phyloP scores from a whole-genome alignment of 2,113 vertebrate genomes.

The Callipepla squamata region DNA sequence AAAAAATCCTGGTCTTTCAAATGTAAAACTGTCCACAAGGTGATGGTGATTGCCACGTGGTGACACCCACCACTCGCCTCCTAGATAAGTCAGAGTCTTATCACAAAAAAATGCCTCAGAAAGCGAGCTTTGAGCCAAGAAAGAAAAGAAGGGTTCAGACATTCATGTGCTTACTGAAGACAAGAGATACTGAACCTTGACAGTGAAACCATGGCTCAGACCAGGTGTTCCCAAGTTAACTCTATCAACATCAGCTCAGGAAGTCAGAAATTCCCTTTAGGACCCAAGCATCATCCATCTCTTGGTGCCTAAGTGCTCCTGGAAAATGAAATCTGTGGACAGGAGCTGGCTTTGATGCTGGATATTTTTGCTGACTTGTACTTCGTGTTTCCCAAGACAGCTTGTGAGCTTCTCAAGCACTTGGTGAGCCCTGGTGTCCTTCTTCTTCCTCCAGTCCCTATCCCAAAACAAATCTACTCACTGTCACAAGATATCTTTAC shows the following conservation, averaged over 20 bases:
- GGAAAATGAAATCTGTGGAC: not conserved
- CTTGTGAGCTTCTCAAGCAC: accelerated
- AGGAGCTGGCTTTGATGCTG: not conserved
- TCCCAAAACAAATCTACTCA: not conserved
- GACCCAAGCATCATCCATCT: not conserved
- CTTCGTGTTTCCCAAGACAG: not conserved
- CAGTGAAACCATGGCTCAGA: not conserved
- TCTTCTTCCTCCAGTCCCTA: not conserved
- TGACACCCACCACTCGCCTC: too few relatives aligned
- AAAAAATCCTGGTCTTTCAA: too few relatives aligned
- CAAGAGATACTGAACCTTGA: not conserved
- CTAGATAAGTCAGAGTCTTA: too few relatives aligned
- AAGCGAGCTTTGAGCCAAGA: too few relatives aligned
- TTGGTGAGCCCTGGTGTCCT: accelerated
- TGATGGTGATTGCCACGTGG: too few relatives aligned
- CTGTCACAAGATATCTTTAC: not conserved
- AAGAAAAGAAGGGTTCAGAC: too few relatives aligned
- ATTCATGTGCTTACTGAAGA: not conserved
- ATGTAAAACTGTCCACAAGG: too few relatives aligned
- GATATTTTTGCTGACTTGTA: not conserved
- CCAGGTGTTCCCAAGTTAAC: accelerated
- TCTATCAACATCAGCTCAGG: not conserved
- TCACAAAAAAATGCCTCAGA: too few relatives aligned
- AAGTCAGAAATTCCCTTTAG: not conserved
- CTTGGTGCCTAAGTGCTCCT: not conserved